Base-by-base conservation (phyloP, 2,888 invertebrate genomes). In the Leptarthrus brevirostris region DNA sequence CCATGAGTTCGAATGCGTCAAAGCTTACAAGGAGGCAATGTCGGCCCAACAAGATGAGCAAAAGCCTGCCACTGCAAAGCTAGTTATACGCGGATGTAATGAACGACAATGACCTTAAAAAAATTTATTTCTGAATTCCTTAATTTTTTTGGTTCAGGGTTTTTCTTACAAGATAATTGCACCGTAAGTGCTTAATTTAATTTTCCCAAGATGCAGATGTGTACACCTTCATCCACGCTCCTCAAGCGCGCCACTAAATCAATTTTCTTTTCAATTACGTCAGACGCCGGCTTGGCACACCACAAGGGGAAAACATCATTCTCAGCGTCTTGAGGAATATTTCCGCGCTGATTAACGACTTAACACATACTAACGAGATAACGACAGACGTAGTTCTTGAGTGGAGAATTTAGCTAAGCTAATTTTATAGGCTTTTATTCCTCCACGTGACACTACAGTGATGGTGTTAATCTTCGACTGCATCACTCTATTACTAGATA, bases 301-400 rank as follows among this genome's bases (percentile, higher is more conserved):
- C 30, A 30, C 30, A 16, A 47, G 47, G 47, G 3, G 47, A 12
- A 47, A 8, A 30, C 30, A 8, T 30, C 30, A 30, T 8, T n/a
- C 30, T 30, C 30, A 30, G 8, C 12, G n/a, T 3, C n/a, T 16
- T 47, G 47, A 12, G 47, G n/a, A 47, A 47, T 30, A 47, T 16
- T 47, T 16, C 12, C 16, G 5, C 16, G 47, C n/a, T 47, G 47
- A 47, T 47, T 47, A 47, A 47, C 47, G 16, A 47, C 47, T 47
- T 47, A 14, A 47, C 47, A 12, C 47, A 47, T 47, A 47, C 30
- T 30, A 47, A 14, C 47, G n/a, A 47, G 47, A 47, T 47, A 47
- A 47, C 12, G 12, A 36, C 12, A 36, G n/a, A n/a, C n/a, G n/a
- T n/a, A n/a, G n/a, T n/a, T n/a, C n/a, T n/a, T n/a, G n/a, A n/a